These are phyloP conservation scores for Drosophila sp. DNA, from an alignment of 1,140 invertebrate species.

Conservation along the genomic window DNA sequence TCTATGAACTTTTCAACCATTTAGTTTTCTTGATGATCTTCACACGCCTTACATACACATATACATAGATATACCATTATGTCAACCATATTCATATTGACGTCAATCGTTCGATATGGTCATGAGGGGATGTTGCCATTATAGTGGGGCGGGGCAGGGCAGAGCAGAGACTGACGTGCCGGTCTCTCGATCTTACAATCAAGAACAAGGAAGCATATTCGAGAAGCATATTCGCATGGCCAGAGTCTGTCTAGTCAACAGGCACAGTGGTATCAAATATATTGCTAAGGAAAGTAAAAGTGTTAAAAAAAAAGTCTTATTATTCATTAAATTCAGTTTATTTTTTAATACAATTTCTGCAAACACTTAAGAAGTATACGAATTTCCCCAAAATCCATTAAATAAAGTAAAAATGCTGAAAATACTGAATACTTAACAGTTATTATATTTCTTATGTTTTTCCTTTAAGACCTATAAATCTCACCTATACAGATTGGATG, in stretches of 20 bases:
- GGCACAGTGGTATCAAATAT: constrained; percentile 39
- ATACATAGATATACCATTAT: constrained; percentile 8
- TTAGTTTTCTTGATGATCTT: constrained; percentile 12
- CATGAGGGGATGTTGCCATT: neutral
- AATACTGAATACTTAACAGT: no score
- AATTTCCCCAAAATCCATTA: no score
- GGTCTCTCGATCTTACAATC: neutral
- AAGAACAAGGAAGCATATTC: constrained; percentile 67
- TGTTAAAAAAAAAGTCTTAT: neutral
- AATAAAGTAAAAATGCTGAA: no score
- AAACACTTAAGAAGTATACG: no score
- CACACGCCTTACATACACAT: neutral
- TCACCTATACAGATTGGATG: no score
- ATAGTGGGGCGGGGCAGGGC: neutral
- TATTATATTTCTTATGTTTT: no score
- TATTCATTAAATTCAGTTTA: no score
- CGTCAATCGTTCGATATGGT: neutral
- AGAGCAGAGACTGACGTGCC: neutral
- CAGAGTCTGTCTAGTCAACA: constrained; percentile 2
- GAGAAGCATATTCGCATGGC: constrained; percentile 34
- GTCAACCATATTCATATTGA: constrained; percentile 28
- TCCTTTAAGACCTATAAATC: no score
- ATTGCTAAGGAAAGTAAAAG: neutral
- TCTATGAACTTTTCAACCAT: constrained; percentile 20
- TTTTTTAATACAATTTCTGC: no score